phyloP scores from a whole-genome alignment of 2,113 vertebrate genomes.

The Athene noctua region DNA sequence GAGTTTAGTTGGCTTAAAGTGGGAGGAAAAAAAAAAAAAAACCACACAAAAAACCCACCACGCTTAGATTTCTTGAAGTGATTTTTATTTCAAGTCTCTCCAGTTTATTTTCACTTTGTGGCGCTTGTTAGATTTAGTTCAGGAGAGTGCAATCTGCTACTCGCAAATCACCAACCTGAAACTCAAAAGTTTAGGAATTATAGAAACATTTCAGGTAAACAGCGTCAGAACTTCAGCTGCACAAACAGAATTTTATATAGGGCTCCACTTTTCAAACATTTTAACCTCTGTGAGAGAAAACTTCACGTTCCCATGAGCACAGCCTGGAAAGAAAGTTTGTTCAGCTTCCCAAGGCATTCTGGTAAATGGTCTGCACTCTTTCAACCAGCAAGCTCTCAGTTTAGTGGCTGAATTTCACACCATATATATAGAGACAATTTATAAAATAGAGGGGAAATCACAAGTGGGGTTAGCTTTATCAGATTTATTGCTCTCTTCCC shows the following conservation, averaged over 20 bases:
- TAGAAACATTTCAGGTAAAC: constrained; percentile 59
- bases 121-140: constrained; percentile 68
- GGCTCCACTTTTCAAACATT: background rate
- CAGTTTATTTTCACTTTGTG: constrained; percentile 70
- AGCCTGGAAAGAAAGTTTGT: background rate
- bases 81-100: constrained; percentile 68
- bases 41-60: background rate
- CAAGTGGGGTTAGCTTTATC: background rate
- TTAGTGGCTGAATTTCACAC: background rate
- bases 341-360: constrained; percentile 17
- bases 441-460: background rate
- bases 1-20: constrained; percentile 76
- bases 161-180: constrained; percentile 61
- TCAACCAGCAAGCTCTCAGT: background rate
- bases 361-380: background rate
- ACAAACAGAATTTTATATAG: constrained; percentile 2
- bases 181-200: constrained; percentile 51
- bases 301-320: background rate
- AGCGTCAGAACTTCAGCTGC: background rate
- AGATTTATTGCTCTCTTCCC: background rate
- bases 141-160: constrained; percentile 68
- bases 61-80: constrained; percentile 70
- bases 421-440: background rate
- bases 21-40: background rate
- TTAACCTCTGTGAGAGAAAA: background rate